phyloP scores from a whole-genome alignment of 2,113 vertebrate genomes.

The Gymnorhina tibicen region DNA sequence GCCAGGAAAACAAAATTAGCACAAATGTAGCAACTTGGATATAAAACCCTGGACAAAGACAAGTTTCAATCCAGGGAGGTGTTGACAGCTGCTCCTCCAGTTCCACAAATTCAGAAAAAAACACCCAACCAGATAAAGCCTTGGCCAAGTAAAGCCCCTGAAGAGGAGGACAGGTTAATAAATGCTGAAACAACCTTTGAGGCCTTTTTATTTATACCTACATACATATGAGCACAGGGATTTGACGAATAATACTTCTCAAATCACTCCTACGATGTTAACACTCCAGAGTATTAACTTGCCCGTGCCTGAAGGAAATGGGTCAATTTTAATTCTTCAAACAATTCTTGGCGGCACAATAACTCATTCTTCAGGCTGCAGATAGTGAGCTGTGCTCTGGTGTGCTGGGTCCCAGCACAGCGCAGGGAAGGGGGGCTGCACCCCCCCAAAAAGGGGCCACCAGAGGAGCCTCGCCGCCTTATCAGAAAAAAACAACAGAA shows the following conservation, averaged over 20 bases:
- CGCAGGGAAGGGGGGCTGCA: neutral
- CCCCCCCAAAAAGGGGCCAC: neutral
- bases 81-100: neutral
- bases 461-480: neutral
- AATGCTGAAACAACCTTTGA: slow-evolving; percentile 29
- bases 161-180: slow-evolving; percentile 38
- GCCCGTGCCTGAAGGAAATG: slow-evolving; percentile 44
- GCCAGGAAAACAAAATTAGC: neutral
- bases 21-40: fast-evolving
- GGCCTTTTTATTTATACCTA: slow-evolving; percentile 36
- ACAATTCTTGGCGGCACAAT: slow-evolving; percentile 43
- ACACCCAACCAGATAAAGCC: neutral
- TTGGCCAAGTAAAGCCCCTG: neutral
- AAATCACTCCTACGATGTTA: neutral
- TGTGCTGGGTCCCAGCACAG: neutral
- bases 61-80: neutral
- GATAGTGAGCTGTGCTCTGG: neutral
- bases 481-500: neutral
- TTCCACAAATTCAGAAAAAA: neutral
- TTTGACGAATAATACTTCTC: slow-evolving; percentile 4
- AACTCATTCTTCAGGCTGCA: slow-evolving; percentile 17
- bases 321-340: slow-evolving; percentile 63
- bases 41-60: neutral
- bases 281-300: neutral
- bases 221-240: neutral